Conservation (phyloP, 1,140 invertebrate genomes). For the Megalopta genalis region DNA sequence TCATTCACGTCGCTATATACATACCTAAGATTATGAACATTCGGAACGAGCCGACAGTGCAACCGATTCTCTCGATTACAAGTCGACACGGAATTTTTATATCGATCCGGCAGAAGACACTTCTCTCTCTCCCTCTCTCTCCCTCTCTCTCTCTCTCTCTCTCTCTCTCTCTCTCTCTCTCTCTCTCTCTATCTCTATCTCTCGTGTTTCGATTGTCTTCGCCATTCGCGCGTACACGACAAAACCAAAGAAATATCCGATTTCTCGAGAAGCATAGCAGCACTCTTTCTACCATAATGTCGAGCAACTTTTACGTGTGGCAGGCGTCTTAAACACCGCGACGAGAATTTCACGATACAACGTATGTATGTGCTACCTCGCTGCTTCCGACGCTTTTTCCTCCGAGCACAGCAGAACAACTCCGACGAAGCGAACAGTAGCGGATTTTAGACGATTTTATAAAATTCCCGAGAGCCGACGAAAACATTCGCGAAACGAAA, state of each 20-base stretch:
- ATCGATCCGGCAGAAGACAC: neutral
- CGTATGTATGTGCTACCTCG: too few relatives aligned
- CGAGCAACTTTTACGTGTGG: neutral
- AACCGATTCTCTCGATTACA: neutral
- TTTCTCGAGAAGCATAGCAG: neutral
- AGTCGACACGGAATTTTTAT: constrained; percentile 14
- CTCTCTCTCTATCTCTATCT: neutral
- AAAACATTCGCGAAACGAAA: neutral
- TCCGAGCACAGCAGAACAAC: too few relatives aligned
- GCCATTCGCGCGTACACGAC: neutral
- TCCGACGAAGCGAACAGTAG: too few relatives aligned
- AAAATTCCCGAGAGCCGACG: neutral
- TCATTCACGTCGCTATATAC: neutral
- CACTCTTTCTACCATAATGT: neutral
- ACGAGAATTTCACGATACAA: neutral
- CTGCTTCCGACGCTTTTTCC: too few relatives aligned
- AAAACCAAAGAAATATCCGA: neutral
- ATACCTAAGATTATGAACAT: constrained; percentile 11
- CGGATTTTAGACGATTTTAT: neutral
- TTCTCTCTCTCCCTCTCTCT: too few relatives aligned
- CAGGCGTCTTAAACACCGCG: neutral
- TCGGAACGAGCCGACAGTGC: neutral
- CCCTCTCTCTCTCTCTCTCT: too few relatives aligned
- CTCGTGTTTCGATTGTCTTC: neutral
- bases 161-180: too few relatives aligned